Evolutionary conservation across 2,888 invertebrate species (phyloP), one percentile per base, ranked within the genome.

Genomic region (Thymelicus lineola): DNA sequence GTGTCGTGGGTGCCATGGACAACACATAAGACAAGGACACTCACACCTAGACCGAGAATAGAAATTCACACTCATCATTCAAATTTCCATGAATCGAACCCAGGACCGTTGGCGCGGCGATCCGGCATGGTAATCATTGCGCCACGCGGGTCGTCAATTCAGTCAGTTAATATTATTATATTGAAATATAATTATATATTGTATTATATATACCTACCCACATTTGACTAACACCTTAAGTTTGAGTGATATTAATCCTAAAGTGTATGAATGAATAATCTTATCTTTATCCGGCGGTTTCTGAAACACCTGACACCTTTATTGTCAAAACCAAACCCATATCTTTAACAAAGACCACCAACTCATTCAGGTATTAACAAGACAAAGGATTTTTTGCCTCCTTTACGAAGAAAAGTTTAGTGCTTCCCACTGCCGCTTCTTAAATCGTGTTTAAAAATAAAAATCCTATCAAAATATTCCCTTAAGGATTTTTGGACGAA

Each of bases 301-400:
- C 66, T 71, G 66, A 70, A 62, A 68, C 70, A 69, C 66, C 55
- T 71, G 20, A 50, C 35, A 38, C 58, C 58, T 53, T 17, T 60
- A 66, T 60, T 50, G 60, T 42, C 69, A 63, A 63, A 71, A 66
- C 35, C n/a, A 66, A 70, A 62, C 45, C 15, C 46, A 35, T 63
- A 67, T 46, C 45, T 59, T 36, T 48, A 61, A 72, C 71, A 72
- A 72, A 73, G 63, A 45, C 28, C 36, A 42, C 53, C 42, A 60
- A 59, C 53, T 53, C 66, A 38, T 61, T 69, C 62, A 72, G 10
- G 38, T 57, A 59, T 45, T 69, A 59, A 6, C 35, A n/a, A 62
- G 35, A 67, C 66, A 67, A 67, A 67, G 60, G 66, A 60, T 50
- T 66, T 59, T 66, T 48, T 65, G 38, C 35, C 42, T 20, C 14